Conservation (phyloP, 64 coral and sea anemone species). For the Montipora efflorescens region DNA sequence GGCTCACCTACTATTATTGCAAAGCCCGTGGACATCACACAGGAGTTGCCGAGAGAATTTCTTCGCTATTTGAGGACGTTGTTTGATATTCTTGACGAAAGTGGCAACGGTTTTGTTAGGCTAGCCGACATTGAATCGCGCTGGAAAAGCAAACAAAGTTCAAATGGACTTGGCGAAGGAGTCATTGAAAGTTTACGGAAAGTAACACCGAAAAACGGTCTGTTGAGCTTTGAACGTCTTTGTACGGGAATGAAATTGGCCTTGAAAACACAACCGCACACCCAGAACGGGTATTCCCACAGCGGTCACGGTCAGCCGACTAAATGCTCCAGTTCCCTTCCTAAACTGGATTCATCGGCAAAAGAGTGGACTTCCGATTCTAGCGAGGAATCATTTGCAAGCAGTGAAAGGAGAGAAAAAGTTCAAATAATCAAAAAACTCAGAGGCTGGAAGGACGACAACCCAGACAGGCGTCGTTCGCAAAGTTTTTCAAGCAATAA, state of each 20-base stretch:
- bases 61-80: constrained; percentile 84
- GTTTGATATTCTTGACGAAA: constrained; percentile 94
- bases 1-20: constrained; percentile 71
- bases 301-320: constrained; percentile 12
- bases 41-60: constrained; percentile 92
- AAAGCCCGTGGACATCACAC: constrained; percentile 65
- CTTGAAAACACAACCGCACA: constrained; percentile 40
- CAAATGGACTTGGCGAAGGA: constrained; percentile 59
- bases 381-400: constrained; percentile 67
- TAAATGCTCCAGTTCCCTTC: constrained; percentile 19
- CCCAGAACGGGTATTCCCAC: neutral
- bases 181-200: constrained; percentile 84
- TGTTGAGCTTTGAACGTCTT: constrained; percentile 91
- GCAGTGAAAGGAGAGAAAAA: constrained; percentile 62
- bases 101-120: constrained; percentile 80
- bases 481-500: neutral
- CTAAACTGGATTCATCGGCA: neutral
- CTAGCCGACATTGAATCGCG: constrained; percentile 85
- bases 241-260: constrained; percentile 85
- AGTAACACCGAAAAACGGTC: constrained; percentile 81
- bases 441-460: constrained; percentile 61
- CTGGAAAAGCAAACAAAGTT: constrained; percentile 71
- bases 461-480: constrained; percentile 14
- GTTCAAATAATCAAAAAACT: constrained; percentile 64
- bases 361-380: constrained; percentile 75